Percentiles rank a stretch among this genome's conserved stretches.
Conservation (phyloP, 2,113 vertebrate genomes). For the Petromus typicus region DNA sequence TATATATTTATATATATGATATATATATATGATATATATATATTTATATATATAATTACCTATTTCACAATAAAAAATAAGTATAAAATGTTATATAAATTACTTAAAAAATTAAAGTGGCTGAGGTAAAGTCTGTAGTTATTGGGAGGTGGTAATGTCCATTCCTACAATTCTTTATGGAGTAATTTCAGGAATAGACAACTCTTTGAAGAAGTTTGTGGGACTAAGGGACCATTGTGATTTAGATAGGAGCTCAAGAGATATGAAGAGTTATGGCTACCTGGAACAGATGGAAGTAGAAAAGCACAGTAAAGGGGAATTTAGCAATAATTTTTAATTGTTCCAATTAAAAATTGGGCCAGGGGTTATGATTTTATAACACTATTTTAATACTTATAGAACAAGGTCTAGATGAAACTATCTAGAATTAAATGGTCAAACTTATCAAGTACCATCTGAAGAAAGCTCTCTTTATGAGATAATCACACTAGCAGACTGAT, state of each 20-base stretch:
- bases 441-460: neutral
- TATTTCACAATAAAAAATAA: too few species aligned
- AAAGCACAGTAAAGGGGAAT: neutral
- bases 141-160: neutral
- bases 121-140: neutral
- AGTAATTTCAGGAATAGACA: slow-evolving; percentile 10
- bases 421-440: neutral
- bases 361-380: neutral
- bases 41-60: too few species aligned
- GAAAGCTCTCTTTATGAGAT: neutral
- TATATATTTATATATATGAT: too few species aligned
- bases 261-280: slow-evolving; percentile 27
- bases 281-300: slow-evolving; percentile 21
- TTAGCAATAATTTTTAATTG: neutral
- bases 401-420: neutral
- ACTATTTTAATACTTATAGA: neutral
- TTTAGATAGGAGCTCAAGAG: too few species aligned
- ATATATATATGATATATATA: too few species aligned
- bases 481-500: neutral
- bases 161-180: slow-evolving; percentile 36
- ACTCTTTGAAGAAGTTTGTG: neutral
- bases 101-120: slow-evolving; percentile 6
- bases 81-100: slow-evolving; percentile 26
- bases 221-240: slow-evolving; percentile 4
- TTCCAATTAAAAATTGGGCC: slow-evolving; percentile 39